These are phyloP conservation scores for Nasonia oneida DNA, from an alignment of 2,888 invertebrate genomes.

Conservation along the genomic window DNA sequence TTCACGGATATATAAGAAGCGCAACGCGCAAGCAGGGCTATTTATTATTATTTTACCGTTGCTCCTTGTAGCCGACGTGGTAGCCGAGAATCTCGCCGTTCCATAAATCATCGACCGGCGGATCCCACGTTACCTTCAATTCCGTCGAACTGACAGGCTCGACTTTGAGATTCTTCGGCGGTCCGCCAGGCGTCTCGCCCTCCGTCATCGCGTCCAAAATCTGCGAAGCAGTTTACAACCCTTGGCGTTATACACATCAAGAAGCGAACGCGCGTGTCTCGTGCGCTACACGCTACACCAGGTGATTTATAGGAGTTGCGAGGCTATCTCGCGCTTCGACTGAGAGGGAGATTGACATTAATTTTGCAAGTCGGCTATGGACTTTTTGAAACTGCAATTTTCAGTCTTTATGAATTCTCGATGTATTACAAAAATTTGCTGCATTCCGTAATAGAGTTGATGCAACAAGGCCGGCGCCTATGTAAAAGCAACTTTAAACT, in stretches of 20 bases:
- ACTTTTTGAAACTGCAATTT: not conserved
- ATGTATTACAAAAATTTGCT: too few species aligned
- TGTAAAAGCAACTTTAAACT: too few species aligned
- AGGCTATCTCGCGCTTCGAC: not conserved
- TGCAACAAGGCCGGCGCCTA: too few species aligned
- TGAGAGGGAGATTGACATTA: too few species aligned
- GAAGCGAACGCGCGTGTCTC: not conserved
- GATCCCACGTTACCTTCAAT: constrained; percentile 91
- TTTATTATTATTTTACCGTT: constrained; percentile 70
- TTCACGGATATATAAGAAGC: too few species aligned
- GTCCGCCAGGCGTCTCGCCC: constrained; percentile 85
- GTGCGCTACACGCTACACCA: not conserved
- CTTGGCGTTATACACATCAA: constrained; percentile 36
- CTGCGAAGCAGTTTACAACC: constrained; percentile 65
- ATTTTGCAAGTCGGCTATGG: too few species aligned
- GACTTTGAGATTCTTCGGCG: constrained; percentile 89
- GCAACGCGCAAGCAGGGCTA: not conserved
- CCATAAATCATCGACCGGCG: constrained; percentile 92
- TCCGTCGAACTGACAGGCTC: constrained; percentile 93
- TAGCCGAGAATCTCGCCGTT: constrained; percentile 93
- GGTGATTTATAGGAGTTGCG: constrained; percentile 11
- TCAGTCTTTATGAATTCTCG: too few species aligned
- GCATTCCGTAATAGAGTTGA: too few species aligned
- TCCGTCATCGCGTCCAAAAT: constrained; percentile 77
- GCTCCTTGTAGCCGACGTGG: constrained; percentile 91